phyloP scores from a whole-genome alignment of 2,797 vertebrate species.

The Leptodactylus fallax region DNA sequence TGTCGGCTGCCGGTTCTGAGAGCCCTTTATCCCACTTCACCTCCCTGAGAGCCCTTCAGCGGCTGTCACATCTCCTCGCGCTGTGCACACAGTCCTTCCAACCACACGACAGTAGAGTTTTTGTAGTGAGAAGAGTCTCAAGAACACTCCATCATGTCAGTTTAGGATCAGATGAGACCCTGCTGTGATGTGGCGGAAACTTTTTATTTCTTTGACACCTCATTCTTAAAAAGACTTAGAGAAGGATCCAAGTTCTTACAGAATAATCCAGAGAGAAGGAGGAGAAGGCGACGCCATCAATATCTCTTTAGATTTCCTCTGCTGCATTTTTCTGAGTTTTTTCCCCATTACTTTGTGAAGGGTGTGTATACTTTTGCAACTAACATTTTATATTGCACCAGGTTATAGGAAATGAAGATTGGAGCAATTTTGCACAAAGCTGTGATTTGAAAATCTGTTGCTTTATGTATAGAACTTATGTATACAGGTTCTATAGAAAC shows the following conservation, averaged over 20 bases:
- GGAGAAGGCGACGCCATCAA: background rate
- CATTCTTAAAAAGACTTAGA: background rate
- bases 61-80: background rate
- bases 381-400: background rate
- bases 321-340: too few relatives aligned
- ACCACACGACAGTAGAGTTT: background rate
- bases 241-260: background rate
- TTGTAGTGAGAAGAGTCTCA: background rate
- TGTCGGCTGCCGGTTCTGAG: background rate
- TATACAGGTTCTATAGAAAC: too few relatives aligned
- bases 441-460: too few relatives aligned
- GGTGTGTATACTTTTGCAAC: background rate
- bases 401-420: too few relatives aligned
- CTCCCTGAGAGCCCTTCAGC: slow-evolving; percentile 28
- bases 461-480: too few relatives aligned
- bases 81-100: background rate
- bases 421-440: too few relatives aligned
- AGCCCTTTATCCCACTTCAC: slow-evolving; percentile 1
- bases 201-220: background rate
- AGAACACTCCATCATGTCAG: background rate
- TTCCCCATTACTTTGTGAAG: background rate
- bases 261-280: too few relatives aligned
- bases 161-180: background rate
- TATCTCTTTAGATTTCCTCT: background rate
- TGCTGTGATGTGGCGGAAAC: background rate